Base-by-base conservation (phyloP, 2,797 vertebrate genomes). In the Danio albolineatus region DNA sequence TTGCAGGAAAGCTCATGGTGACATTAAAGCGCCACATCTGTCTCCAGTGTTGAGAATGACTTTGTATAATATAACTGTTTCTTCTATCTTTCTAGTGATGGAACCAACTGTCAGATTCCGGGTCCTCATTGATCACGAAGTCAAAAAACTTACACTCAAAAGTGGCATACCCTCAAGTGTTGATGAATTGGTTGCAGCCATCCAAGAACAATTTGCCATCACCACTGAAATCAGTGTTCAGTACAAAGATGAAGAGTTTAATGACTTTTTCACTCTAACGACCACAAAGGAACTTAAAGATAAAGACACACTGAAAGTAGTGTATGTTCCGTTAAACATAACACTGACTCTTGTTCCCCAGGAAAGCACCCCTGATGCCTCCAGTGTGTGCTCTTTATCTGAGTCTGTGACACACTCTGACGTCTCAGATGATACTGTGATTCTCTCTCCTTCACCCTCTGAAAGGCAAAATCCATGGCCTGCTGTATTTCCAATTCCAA, bases 401-500 rank as follows among this genome's bases (percentile, higher is more conserved):
- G 9, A 59, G 56, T 59, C 56, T 28, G 56, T 59, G 56, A 59
- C 19, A 59, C 17, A 59, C 10, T 59, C 10, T 59, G 21, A 59
- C 19, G 5, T 46, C 12, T 59, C 56, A 13, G 19, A 59, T 59
- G 60, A 62, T 71, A 71, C 21, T 41, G 49, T 54, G 16, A 71
- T 71, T 71, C 67, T 53, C 46, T 36, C 19, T 71, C 28, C 67
- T 38, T 53, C 46, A 16, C 67, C 67, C 48, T 49, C 67, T 71
- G 67, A 54, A 71, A 71, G 67, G 67, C 67, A 71, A 38, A 71
- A 17, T 12, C 21, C 46, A 54, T 69, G 81, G 83, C 76, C 79
- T 76, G 85, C 84, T 39, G 61, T 82, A 59, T 85, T 85, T 14
- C 76, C 73, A 1, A 77, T 85, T 69, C 76, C 84, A n/a, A n/a